Base-by-base conservation (phyloP, 2,113 vertebrate species). In the Gasterosteus nipponicus region DNA sequence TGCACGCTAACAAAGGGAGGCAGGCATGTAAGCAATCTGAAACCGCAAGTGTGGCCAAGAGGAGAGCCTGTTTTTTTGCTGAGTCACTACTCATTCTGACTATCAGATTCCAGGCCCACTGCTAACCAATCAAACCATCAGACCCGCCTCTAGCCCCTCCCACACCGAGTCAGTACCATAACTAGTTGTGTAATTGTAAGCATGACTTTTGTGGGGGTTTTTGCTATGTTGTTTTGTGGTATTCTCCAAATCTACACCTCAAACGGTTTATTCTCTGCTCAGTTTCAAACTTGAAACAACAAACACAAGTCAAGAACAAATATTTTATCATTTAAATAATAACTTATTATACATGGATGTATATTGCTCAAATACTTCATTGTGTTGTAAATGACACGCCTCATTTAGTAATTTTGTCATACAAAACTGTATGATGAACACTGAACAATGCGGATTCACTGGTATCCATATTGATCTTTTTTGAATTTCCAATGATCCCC, bases 81-180 rank as follows among this genome's bases (percentile, higher is more conserved):
- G 86, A 93, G 86, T 94, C 93, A 94, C 22, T 85, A 39, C 39
- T n/a, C 12, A 0, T n/a, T 47, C 29, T 49, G 19, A 44, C 54
- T n/a, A 42, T 70, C 57, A 78, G 8, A n/a, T 65, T 49, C 65
- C 7, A 10, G 41, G 29, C 9, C 16, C 61, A 7, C 10, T 18
- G 38, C 46, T n/a, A 49, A 44, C 78, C 82, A 81, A 61, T 92
- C 35, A 78, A 51, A 77, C 66, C 3, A 18, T 0, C 3, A n/a
- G 26, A 39, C 26, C 22, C 15, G 33, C 29, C 29, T 65, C 6
- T 67, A 1, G 57, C 51, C 0, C 61, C 85, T 79, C 68, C 66
- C 78, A 77, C 38, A 0, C 60, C 61, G 71, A 72, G 68, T 82
- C 75, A 15, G 42, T 3, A 7, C 3, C 18, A 16, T 56, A 39